Base-by-base conservation (phyloP, 37 sponge, comb jelly and placozoan genomes). In the Lycopodina hypogea region DNA sequence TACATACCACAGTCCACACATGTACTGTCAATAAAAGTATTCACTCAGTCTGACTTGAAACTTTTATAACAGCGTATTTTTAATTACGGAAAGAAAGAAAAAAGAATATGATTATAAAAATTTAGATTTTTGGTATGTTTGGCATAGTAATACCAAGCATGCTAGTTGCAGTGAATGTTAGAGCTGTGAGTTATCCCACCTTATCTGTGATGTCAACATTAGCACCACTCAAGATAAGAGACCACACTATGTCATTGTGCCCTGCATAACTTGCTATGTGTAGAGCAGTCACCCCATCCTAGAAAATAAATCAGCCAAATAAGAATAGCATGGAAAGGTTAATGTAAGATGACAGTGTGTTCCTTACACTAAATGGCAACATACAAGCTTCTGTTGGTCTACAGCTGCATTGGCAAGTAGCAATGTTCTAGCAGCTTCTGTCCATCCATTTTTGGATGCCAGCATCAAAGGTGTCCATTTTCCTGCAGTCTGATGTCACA, bases 241-340 rank as follows among this genome's bases (percentile, higher is more conserved):
- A 65, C 30, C 35, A 17, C 17, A 65, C 66, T 32, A 30, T 11
- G 3, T 29, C 34, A 30, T 65, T 33, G 35, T 65, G 30, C 30
- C 66, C 66, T 30, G 66, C 66, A 65, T 32, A 65, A 32, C 66
- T 34, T 15, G 66, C 66, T 14, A 65, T 30, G 66, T 65, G 66
- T 4, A 65, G 66, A 34, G 66, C 35, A 19, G 17, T 65, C 66
- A 65, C 66, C 3, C 66, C 66, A 65, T 65, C 66, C 66, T 65
- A 32, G 26, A 3, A 30, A 34, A 24, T 30, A 3, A 8, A 32
- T 65, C 9, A n/a, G n/a, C n/a, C n/a, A 58, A 3, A 58, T 58
- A 24, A 21, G 14, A 24, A 19, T 65, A 32, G 30, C 30, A 34
- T 32, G 30, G 48, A 45, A 9, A n/a, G n/a, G n/a, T n/a, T n/a